Evolutionary conservation across 2,888 invertebrate species (phyloP), one percentile per base, ranked within the genome.

Genomic region (Agriopis marginaria): DNA sequence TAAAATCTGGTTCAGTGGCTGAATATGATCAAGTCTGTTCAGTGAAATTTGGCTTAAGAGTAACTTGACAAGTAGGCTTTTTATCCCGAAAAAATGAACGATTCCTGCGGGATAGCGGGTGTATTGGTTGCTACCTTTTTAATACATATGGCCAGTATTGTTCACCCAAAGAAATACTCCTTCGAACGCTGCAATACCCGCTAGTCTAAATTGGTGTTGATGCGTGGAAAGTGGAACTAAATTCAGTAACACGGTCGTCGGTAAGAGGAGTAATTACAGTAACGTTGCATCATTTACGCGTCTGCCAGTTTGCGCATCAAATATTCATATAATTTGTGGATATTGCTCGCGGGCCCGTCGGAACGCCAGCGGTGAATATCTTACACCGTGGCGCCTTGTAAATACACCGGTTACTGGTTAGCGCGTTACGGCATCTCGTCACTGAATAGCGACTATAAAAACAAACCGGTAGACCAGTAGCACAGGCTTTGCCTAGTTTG

Each of bases 241-340:
- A 63, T 32, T 32, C 47, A 39, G 63, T 8, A 40, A 47, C 58
- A 49, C 47, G 60, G 55, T 58, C 17, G n/a, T 45, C 60, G 23
- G 39, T 66, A 45, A 59, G 39, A 39, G 61, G 42, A 55, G 51
- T 61, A 55, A 40, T 67, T 63, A 66, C 49, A 50, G 32, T 54
- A 17, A 47, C 23, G 23, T 64, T 72, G 64, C 74, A 73, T 77
- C 74, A 78, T 78, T 78, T 77, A 70, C 68, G 71, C 66, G 74
- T 66, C 66, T 63, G 73, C 76, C 76, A 76, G 74, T 75, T 78
- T 70, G 59, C 56, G 40, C 72, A 79, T 80, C 70, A 79, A 79
- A 77, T 77, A 82, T 80, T 78, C 77, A 83, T 77, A 79, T 77
- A 79, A 83, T 80, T 81, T 80, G 83, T 73, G 82, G 80, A 77